Evolutionary conservation across 2,888 invertebrate species (phyloP), one percentile per base, ranked within the genome.

Genomic region (Dioctria rufipes): DNA sequence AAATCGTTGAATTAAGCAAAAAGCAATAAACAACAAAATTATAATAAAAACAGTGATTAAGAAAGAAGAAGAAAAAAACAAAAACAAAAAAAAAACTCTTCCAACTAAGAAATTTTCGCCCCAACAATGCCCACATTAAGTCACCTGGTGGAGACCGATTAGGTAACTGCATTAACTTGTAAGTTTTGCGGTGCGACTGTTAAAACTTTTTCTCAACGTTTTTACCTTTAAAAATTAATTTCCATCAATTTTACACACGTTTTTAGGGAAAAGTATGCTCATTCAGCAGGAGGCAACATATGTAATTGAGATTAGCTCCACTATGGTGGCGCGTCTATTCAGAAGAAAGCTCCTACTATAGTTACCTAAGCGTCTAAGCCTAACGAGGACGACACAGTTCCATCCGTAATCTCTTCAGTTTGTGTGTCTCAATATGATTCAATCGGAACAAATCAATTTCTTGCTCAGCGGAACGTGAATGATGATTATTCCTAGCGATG

Each of bases 371-470:
- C 25, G 2, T 2, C 25, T 25, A 25, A 25, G 2, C 25, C 25
- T 25, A 25, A 25, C 25, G 25, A 25, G 25, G 25, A 25, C 25
- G 25, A 25, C 25, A 25, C 25, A 25, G 25, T 25, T 25, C 2
- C 25, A 25, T 25, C 25, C 2, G 25, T 25, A 25, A 25, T 25
- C 25, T 25, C 25, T 25, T 25, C 25, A 25, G 25, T 2, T 25
- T 25, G 25, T 25, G 25, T 25, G 25, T 25, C 58, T 58, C 39
- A 43, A 39, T 71, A 13, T n/a, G 51, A 46, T 9, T 51, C 51
- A 71, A 75, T 75, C 43, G 75, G 42, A 75, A 75, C 75, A 75
- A 75, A 75, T 75, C 75, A 60, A 75, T 75, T 75, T 75, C 58
- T 75, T 71, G 60, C 40, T 58, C 43, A 43, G 42, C 75, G 60